phyloP scores from a whole-genome alignment of 2,113 vertebrate species.

The Nothocercus nigrocapillus region DNA sequence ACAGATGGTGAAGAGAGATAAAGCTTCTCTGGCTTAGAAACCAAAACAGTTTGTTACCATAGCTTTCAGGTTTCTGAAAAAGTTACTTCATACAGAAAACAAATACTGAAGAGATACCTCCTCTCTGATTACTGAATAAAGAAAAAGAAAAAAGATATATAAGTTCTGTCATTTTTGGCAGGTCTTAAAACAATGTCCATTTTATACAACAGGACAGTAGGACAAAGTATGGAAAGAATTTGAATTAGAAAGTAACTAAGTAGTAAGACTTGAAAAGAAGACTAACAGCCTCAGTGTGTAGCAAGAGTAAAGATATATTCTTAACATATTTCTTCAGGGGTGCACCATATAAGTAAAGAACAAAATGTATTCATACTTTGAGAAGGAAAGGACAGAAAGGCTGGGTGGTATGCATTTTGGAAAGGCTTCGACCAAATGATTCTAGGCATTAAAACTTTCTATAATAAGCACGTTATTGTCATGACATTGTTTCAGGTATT shows the following conservation, averaged over 20 bases:
- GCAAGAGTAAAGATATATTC: background rate
- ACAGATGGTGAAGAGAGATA: background rate
- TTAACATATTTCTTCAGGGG: background rate
- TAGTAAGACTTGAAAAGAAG: background rate
- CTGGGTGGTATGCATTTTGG: background rate
- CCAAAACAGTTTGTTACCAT: background rate
- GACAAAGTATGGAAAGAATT: background rate
- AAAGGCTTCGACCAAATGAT: background rate
- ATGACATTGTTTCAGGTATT: constrained; percentile 24
- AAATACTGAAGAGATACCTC: background rate
- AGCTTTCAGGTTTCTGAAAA: background rate
- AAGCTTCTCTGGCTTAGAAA: background rate
- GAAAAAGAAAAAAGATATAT: fast-evolving
- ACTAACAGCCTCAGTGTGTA: background rate
- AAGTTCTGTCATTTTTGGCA: background rate
- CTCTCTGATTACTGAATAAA: background rate
- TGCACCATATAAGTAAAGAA: background rate
- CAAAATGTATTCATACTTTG: background rate
- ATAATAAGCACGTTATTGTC: constrained; percentile 20
- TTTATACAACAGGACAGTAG: background rate
- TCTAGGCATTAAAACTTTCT: constrained; percentile 5
- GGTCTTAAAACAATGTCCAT: background rate
- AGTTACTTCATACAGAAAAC: background rate
- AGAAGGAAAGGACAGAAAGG: background rate
- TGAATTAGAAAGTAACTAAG: background rate